Percentiles rank a stretch among this genome's conserved stretches.
Conservation (phyloP, 2,113 vertebrate species). For the Sebastes fasciatus region DNA sequence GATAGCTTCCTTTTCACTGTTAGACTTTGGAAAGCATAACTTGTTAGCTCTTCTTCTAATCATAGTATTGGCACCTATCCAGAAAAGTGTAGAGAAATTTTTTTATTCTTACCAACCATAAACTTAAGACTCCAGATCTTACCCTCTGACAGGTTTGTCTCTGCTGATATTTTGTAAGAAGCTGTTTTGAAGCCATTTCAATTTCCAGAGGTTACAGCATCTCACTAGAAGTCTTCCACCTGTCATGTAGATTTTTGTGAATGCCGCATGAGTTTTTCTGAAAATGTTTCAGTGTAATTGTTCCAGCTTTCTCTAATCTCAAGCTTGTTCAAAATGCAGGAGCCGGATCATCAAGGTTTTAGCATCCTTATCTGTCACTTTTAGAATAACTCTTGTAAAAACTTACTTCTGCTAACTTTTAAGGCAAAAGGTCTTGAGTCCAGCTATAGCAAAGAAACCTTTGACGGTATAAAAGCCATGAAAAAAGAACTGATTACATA, state of each 20-base stretch:
- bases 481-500: background rate
- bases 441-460: background rate
- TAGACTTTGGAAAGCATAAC: slow-evolving; percentile 9
- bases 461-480: background rate
- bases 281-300: slow-evolving; percentile 9
- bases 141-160: slow-evolving; percentile 42
- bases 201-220: slow-evolving; percentile 34
- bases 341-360: slow-evolving; percentile 30
- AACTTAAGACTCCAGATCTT: slow-evolving; percentile 38
- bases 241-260: slow-evolving; percentile 33
- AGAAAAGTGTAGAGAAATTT: slow-evolving; percentile 13
- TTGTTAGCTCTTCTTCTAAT: slow-evolving; percentile 29
- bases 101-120: slow-evolving; percentile 28
- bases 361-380: slow-evolving; percentile 35
- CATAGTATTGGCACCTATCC: slow-evolving; percentile 11
- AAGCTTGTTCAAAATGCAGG: slow-evolving; percentile 33
- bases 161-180: slow-evolving; percentile 31
- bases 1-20: background rate
- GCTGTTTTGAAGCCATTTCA: slow-evolving; percentile 39
- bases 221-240: slow-evolving; percentile 9
- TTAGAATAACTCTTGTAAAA: slow-evolving; percentile 16
- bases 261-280: background rate
- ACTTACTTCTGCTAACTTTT: slow-evolving; percentile 6
- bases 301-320: slow-evolving; percentile 26
- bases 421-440: background rate